phyloP scores from a whole-genome alignment of 2,888 invertebrate species.

The Athetis lepigone region DNA sequence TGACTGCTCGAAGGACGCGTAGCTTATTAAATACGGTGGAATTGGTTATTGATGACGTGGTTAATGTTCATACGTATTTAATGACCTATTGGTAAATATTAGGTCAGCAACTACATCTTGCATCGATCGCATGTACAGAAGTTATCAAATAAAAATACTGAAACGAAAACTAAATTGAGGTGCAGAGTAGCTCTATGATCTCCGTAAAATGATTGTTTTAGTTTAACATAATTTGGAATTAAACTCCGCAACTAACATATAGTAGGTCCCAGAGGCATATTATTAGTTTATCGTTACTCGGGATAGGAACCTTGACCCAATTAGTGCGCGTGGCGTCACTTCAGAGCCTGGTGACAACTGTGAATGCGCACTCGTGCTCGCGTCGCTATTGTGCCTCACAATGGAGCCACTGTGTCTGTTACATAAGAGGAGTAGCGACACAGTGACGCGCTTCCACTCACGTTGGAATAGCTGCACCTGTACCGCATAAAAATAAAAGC shows the following conservation, averaged over 20 bases:
- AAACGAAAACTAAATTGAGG: too few relatives aligned
- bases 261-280: constrained; percentile 34
- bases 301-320: constrained; percentile 65
- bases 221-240: neutral
- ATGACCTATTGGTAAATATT: neutral
- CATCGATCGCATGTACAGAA: too few relatives aligned
- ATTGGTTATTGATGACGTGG: neutral
- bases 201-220: neutral
- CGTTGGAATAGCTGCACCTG: constrained; percentile 33
- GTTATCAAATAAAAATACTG: too few relatives aligned
- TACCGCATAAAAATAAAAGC: constrained; percentile 30
- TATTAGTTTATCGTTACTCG: constrained; percentile 46
- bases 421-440: constrained; percentile 29
- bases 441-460: constrained; percentile 39
- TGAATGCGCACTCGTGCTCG: constrained; percentile 59
- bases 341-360: constrained; percentile 53
- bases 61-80: neutral
- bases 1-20: neutral
- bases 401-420: constrained; percentile 51
- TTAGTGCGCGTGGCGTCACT: constrained; percentile 60
- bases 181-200: neutral
- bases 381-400: constrained; percentile 41
- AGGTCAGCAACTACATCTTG: too few relatives aligned
- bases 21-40: neutral
- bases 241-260: constrained; percentile 10